Evolutionary conservation across 2,113 vertebrate genomes (phyloP).

Genomic region (Triplophysa rosa): DNA sequence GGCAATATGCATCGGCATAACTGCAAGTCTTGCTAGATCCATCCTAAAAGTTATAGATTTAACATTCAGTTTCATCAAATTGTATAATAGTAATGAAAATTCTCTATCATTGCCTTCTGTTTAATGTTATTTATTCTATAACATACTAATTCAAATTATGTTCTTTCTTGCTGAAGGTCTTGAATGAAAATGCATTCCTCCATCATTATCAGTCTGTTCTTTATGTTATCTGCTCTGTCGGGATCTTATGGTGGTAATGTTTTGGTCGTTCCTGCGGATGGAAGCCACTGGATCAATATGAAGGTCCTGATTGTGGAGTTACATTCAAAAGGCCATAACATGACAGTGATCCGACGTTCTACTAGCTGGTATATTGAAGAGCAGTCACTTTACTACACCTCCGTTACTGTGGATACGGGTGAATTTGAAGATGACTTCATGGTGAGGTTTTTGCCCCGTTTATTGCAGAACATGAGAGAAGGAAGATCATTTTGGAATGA

Average conservation of each 20-base stretch:
- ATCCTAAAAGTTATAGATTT: too few relatives aligned
- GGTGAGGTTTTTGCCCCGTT: background rate
- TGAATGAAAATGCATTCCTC: conserved; percentile 22
- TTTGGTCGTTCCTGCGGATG: conserved; percentile 48
- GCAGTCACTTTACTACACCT: conserved; percentile 46
- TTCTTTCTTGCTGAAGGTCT: conserved; percentile 9
- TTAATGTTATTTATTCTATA: background rate
- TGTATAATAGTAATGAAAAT: too few relatives aligned
- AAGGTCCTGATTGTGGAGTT: conserved; percentile 46
- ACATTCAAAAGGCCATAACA: conserved; percentile 44
- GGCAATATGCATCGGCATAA: too few relatives aligned
- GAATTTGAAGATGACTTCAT: background rate
- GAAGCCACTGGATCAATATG: conserved; percentile 57
- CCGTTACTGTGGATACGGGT: conserved; percentile 34
- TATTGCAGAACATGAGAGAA: background rate
- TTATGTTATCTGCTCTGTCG: conserved; percentile 18
- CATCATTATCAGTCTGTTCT: background rate
- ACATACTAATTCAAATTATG: background rate
- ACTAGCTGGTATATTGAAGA: conserved; percentile 43
- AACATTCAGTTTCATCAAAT: background rate
- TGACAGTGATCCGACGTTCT: conserved; percentile 44
- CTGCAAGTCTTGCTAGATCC: too few relatives aligned
- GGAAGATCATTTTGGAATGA: conserved; percentile 14
- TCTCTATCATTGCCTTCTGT: background rate
- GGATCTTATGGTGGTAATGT: conserved; percentile 29